Percentiles rank a stretch among this genome's conserved stretches.
Conservation (phyloP, 1,140 invertebrate species). For the Drosophila jambulina region DNA sequence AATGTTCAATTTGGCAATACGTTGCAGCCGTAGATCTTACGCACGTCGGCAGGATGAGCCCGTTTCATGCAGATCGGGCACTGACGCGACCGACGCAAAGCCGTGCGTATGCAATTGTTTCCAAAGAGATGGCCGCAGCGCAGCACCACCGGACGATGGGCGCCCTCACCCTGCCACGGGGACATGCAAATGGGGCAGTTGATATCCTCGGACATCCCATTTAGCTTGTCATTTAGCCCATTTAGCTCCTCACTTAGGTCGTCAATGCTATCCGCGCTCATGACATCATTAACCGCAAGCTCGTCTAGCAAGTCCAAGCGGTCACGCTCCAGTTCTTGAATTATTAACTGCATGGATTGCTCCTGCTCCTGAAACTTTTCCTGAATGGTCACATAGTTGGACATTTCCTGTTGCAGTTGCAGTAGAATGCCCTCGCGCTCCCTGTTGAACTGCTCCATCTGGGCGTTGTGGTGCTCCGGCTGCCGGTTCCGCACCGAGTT, state of each 20-base stretch:
- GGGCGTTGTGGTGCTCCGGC: neutral
- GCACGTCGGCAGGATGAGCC: conserved; percentile 11
- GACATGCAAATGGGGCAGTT: conserved; percentile 7
- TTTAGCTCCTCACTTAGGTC: conserved; percentile 14
- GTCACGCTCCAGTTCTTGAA: conserved; percentile 14
- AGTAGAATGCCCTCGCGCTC: conserved; percentile 15
- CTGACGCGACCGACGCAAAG: neutral
- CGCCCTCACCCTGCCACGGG: conserved; percentile 2
- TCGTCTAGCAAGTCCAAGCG: conserved; percentile 1
- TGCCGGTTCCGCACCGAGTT: neutral
- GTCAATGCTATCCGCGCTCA: conserved; percentile 7
- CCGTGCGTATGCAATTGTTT: conserved; percentile 1
- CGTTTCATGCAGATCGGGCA: conserved; percentile 20
- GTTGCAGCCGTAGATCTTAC: conserved; percentile 17
- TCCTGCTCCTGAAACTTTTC: conserved; percentile 25
- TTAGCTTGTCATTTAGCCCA: neutral
- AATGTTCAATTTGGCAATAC: neutral
- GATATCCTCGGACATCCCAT: neutral
- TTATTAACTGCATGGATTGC: conserved; percentile 14
- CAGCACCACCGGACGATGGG: conserved; percentile 10
- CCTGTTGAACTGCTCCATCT: conserved; percentile 10
- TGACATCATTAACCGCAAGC: conserved; percentile 1
- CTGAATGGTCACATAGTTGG: conserved; percentile 20
- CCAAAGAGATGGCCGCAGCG: conserved; percentile 28
- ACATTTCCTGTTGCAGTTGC: conserved; percentile 24